A percentile compares a stretch with the other conserved stretches of the same genome.
Conservation (phyloP, 2,113 vertebrate species). For the Romanogobio albipinnatus region DNA sequence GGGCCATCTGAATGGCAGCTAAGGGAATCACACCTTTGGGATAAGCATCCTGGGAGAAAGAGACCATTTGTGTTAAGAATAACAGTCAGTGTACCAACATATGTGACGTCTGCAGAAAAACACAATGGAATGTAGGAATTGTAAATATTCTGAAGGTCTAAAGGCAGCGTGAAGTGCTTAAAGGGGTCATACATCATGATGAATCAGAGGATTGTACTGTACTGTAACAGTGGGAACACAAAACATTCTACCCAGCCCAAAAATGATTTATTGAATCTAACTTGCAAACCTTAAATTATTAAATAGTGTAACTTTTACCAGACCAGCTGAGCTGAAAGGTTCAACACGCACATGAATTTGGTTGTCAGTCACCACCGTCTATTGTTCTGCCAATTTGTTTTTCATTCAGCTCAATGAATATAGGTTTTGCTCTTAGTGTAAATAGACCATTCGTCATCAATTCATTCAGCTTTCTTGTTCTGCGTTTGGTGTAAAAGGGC, state of each 20-base stretch:
- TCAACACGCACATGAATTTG: background rate
- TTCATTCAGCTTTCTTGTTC: background rate
- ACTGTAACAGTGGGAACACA: background rate
- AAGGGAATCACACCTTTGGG: slow-evolving; percentile 94
- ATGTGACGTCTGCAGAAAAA: background rate
- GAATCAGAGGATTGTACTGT: background rate
- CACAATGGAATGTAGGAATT: background rate
- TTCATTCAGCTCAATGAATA: background rate
- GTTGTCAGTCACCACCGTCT: background rate
- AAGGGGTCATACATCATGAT: background rate
- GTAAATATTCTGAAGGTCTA: background rate
- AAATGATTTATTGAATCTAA: background rate
- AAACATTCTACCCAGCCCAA: background rate
- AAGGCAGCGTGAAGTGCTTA: background rate
- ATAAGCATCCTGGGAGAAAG: slow-evolving; percentile 84
- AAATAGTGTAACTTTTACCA: background rate
- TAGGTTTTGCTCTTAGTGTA: background rate
- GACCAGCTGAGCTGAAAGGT: background rate
- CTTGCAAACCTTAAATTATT: background rate
- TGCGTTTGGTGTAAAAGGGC: background rate
- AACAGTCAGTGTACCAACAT: background rate
- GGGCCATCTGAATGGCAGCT: slow-evolving; percentile 89
- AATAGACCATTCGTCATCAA: background rate
- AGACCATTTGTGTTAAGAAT: slow-evolving; percentile 44
- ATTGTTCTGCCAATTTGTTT: background rate